Conservation (phyloP, 2,888 invertebrate species). For the Ectemnius continuus region DNA sequence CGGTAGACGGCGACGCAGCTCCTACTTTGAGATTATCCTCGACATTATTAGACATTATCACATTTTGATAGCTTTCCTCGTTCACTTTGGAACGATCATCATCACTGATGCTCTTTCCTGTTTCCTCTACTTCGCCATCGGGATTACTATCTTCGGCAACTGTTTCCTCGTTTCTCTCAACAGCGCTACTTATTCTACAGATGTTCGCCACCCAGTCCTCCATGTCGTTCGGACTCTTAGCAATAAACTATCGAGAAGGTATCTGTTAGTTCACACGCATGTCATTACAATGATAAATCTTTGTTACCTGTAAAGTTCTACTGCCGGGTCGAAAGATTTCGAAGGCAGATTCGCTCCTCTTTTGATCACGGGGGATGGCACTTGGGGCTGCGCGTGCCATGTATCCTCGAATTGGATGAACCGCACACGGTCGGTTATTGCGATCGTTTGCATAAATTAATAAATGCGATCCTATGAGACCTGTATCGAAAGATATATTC, state of each 20-base stretch:
- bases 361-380: constrained; percentile 62
- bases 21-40: too few relatives aligned
- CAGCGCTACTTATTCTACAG: constrained; percentile 14
- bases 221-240: constrained; percentile 71
- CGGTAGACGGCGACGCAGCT: too few relatives aligned
- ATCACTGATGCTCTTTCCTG: not conserved
- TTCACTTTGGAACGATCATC: not conserved
- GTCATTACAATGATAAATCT: not conserved
- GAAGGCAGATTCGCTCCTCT: constrained; percentile 70
- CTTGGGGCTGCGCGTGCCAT: constrained; percentile 70
- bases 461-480: constrained; percentile 69
- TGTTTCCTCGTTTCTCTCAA: not conserved
- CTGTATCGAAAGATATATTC: constrained; percentile 34
- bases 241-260: constrained; percentile 64
- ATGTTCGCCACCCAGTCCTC: constrained; percentile 72
- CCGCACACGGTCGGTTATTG: constrained; percentile 65
- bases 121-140: not conserved
- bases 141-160: not conserved
- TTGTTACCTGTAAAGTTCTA: constrained; percentile 66
- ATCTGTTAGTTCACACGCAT: not conserved
- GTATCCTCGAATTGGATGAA: constrained; percentile 70
- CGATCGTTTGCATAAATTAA: constrained; percentile 70
- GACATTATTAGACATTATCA: too few relatives aligned
- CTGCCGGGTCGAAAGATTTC: constrained; percentile 73
- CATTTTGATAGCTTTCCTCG: too few relatives aligned